Evolutionary conservation across 2,797 vertebrate genomes (phyloP), one percentile per base, ranked within the genome.

Genomic region (Myotis pilosus): DNA sequence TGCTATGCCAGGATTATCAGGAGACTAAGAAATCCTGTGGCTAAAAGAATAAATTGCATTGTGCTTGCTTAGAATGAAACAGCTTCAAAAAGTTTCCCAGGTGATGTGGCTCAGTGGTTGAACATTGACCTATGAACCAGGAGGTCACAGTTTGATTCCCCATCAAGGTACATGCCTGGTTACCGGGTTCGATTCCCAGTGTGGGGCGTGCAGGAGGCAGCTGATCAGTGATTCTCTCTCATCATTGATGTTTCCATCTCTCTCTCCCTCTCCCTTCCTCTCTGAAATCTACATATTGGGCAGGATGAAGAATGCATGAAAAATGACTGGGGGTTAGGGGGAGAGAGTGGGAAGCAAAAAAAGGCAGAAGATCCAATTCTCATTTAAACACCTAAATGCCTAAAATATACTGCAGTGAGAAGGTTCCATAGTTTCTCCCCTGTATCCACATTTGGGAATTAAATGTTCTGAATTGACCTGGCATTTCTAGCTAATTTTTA

Each of bases 361-460:
- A 79, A 44, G 22, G 19, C 11, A 87, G 38, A 92, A 83, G 28
- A 51, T 8, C 3, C 57, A 72, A 69, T 94, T 94, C 47, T 92
- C 84, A 93, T 10, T 53, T 87, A 82, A 92, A 94, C 79, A 93
- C 10, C 38, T 87, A 82, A 93, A 95, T 80, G 33, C 53, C 44
- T 75, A 19, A 78, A 44, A 72, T 68, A 44, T 15, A 13, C 28
- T 60, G 1, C 20, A 15, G 44, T 5, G 19, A 68, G 10, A 53
- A 64, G 55, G 1, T 6, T 17, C 25, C 25, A 6, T 33, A 5
- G 9, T 30, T 80, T 87, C 36, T 71, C 8, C 20, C 64, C 30
- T 8, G 1, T 38, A 36, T 2, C 23, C 36, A 36, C 5, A 3
- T 57, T 60, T 51, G 74, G 10, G n/a, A 88, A 75, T 53, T 36